These are phyloP conservation scores for Chironomus riparius DNA, from an alignment of 2,888 invertebrate species.

Conservation along the genomic window DNA sequence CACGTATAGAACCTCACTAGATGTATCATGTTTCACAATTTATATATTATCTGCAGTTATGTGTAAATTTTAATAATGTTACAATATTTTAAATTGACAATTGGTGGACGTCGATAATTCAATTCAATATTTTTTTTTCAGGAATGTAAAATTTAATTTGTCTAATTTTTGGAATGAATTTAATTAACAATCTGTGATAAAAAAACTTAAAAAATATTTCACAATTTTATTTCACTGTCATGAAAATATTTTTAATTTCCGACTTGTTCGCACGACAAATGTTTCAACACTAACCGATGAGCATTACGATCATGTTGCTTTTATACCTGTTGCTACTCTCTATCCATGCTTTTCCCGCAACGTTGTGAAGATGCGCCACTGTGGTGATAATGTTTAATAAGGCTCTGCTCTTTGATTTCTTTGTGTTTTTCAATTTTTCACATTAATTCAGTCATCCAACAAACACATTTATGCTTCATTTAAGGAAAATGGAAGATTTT, in stretches of 20 bases:
- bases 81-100: too few species aligned
- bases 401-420: neutral
- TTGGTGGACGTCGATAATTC: neutral
- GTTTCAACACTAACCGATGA: slow-evolving; percentile 5
- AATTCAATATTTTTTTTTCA: neutral
- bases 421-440: neutral
- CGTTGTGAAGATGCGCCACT: neutral
- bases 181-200: neutral
- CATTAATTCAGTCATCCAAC: neutral
- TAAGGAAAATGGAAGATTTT: neutral
- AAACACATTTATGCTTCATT: too few species aligned
- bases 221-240: neutral
- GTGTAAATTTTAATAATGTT: neutral
- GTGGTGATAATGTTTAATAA: neutral
- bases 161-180: neutral
- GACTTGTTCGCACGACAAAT: neutral
- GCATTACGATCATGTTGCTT: slow-evolving; percentile 10
- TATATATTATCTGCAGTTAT: neutral
- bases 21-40: neutral
- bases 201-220: neutral
- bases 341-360: neutral
- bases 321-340: slow-evolving; percentile 19
- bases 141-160: neutral
- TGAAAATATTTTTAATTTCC: neutral
- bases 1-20: neutral